Percentiles rank a stretch among this genome's conserved stretches.
Evolutionary conservation across 2,888 invertebrate species (phyloP).

Genomic region (Scrobipalpa atriplicella): DNA sequence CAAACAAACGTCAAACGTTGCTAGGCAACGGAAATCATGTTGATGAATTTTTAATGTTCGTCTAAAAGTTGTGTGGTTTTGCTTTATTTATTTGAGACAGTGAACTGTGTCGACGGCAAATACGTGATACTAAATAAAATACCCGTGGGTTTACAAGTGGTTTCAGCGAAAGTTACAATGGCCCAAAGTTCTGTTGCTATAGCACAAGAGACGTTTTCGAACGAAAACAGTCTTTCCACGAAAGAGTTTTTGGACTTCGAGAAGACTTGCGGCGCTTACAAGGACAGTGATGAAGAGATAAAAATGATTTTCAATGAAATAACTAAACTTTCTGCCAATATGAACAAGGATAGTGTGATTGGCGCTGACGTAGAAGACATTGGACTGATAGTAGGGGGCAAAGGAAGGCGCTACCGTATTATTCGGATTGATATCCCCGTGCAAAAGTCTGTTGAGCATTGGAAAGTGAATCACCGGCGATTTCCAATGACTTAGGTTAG

Average conservation of each 20-base stretch:
- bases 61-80: conserved; percentile 5
- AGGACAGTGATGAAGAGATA: conserved; percentile 83
- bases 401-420: too few species aligned
- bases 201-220: conserved; percentile 55
- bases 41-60: conserved; percentile 21
- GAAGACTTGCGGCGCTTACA: conserved; percentile 68
- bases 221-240: conserved; percentile 69
- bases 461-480: too few species aligned
- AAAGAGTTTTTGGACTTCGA: conserved; percentile 73
- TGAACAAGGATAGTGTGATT: conserved; percentile 51
- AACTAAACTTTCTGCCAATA: conserved; percentile 76
- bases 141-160: neutral
- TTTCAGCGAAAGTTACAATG: conserved; percentile 43
- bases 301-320: conserved; percentile 88
- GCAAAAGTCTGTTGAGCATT: too few species aligned
- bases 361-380: conserved; percentile 69
- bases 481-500: too few species aligned
- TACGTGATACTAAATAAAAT: neutral
- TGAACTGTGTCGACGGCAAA: neutral
- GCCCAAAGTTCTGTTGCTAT: conserved; percentile 48
- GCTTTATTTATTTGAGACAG: neutral
- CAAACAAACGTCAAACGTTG: conserved; percentile 44
- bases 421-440: too few species aligned
- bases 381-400: conserved; percentile 72
- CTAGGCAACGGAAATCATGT: conserved; percentile 47